phyloP scores from a whole-genome alignment of 2,113 vertebrate genomes.

The Ornithorhynchus anatinus region DNA sequence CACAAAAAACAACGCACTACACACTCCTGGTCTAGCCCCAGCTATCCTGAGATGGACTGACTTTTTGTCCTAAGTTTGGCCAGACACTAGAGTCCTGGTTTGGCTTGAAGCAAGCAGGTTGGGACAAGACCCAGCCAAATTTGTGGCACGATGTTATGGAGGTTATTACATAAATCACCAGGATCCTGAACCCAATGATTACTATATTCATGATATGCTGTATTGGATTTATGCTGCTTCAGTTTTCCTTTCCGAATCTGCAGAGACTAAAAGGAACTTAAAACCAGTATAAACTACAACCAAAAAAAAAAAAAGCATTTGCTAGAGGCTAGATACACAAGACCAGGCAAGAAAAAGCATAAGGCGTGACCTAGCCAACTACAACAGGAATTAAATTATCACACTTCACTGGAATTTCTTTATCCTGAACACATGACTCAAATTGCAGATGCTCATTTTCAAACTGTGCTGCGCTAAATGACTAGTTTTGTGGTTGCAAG shows the following conservation, averaged over 20 bases:
- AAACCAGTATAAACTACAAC: background rate
- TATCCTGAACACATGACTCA: constrained; percentile 68
- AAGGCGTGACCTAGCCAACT: constrained; percentile 21
- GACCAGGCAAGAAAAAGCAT: constrained; percentile 39
- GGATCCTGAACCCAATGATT: background rate
- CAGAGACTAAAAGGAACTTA: constrained; percentile 25
- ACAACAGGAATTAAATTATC: constrained; percentile 40
- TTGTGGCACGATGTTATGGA: background rate
- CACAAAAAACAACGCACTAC: no score
- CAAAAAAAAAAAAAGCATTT: constrained; percentile 28
- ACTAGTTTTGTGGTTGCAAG: constrained; percentile 28
- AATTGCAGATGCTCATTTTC: constrained; percentile 51
- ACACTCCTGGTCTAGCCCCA: no score
- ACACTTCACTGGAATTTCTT: constrained; percentile 67
- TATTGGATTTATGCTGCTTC: background rate
- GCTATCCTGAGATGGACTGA: no score
- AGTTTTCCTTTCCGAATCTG: constrained; percentile 7
- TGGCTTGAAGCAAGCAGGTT: no score
- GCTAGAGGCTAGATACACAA: constrained; percentile 7
- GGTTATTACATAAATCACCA: background rate
- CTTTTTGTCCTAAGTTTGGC: no score
- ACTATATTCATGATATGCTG: background rate
- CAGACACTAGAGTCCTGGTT: no score
- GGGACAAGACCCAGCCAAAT: no score
- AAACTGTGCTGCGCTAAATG: constrained; percentile 51